Percentiles rank a stretch among this genome's conserved stretches.
These are phyloP conservation scores for Oncorhynchus mykiss DNA, from an alignment of 2,113 vertebrate species.

Conservation along the genomic window DNA sequence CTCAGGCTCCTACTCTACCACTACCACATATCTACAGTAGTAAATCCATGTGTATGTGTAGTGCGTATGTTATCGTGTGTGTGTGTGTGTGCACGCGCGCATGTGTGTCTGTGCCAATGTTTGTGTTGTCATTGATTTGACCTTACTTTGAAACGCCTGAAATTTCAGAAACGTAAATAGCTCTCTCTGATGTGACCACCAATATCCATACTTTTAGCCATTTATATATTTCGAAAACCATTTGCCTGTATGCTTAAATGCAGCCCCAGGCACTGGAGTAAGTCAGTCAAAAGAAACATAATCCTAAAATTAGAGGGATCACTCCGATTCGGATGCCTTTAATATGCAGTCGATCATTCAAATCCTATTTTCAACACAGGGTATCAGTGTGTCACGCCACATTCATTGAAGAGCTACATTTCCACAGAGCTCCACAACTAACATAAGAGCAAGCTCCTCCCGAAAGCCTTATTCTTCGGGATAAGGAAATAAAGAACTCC, in stretches of 20 bases:
- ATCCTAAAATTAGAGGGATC: conserved; percentile 4
- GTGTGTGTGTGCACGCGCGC: too few relatives aligned
- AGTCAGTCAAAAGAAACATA: conserved; percentile 20
- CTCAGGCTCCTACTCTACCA: too few relatives aligned
- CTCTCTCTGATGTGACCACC: conserved; percentile 31
- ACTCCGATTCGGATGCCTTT: conserved; percentile 5
- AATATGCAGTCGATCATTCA: background rate
- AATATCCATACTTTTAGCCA: conserved; percentile 18
- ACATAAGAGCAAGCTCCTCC: too few relatives aligned
- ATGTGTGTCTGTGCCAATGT: too few relatives aligned
- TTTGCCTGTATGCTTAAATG: background rate
- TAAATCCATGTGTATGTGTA: too few relatives aligned
- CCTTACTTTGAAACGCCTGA: conserved; percentile 26
- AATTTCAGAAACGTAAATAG: conserved; percentile 28
- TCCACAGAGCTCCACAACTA: background rate
- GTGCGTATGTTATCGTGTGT: too few relatives aligned
- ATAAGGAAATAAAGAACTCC: too few relatives aligned
- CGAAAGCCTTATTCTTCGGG: too few relatives aligned
- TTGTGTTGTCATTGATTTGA: conserved; percentile 26
- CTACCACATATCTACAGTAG: too few relatives aligned
- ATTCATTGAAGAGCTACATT: background rate
- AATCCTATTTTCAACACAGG: background rate
- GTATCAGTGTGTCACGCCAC: background rate
- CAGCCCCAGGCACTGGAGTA: conserved; percentile 8
- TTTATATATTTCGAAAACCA: conserved; percentile 10